phyloP scores from a whole-genome alignment of 1,140 invertebrate species.

The Drosophila ambigua region DNA sequence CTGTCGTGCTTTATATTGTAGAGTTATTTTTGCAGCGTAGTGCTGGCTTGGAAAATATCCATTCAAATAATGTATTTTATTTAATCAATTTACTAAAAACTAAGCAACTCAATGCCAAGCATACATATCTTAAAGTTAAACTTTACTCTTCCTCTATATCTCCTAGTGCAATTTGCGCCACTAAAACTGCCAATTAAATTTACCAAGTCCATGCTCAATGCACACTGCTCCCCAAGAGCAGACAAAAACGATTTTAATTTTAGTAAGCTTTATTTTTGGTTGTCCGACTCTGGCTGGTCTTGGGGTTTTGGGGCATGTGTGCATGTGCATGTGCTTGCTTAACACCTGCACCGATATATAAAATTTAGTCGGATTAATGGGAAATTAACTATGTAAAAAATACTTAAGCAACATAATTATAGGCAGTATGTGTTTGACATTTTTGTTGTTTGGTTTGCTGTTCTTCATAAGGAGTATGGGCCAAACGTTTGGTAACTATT shows the following conservation, averaged over 20 bases:
- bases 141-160: constrained; percentile 38
- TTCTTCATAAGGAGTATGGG: constrained; percentile 5
- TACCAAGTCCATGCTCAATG: constrained; percentile 9
- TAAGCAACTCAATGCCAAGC: constrained; percentile 73
- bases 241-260: neutral
- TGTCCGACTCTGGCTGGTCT: neutral
- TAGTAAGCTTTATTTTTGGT: neutral
- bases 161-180: constrained; percentile 7
- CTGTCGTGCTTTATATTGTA: constrained; percentile 47
- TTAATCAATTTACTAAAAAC: constrained; percentile 51
- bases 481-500: constrained; percentile 29
- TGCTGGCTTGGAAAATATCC: constrained; percentile 44
- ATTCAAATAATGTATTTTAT: constrained; percentile 41
- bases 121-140: constrained; percentile 57
- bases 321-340: constrained; percentile 25
- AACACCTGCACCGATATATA: constrained; percentile 81
- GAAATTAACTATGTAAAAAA: constrained; percentile 26
- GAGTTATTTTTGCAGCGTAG: constrained; percentile 47
- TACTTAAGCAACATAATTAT: constrained; percentile 35
- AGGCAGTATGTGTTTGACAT: constrained; percentile 57
- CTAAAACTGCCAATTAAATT: constrained; percentile 46
- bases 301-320: neutral
- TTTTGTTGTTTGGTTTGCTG: constrained; percentile 7
- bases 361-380: constrained; percentile 47
- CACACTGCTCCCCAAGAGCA: constrained; percentile 1